Evolutionary conservation across 2,888 invertebrate species (phyloP).

Genomic region (Salpingus planirostris): DNA sequence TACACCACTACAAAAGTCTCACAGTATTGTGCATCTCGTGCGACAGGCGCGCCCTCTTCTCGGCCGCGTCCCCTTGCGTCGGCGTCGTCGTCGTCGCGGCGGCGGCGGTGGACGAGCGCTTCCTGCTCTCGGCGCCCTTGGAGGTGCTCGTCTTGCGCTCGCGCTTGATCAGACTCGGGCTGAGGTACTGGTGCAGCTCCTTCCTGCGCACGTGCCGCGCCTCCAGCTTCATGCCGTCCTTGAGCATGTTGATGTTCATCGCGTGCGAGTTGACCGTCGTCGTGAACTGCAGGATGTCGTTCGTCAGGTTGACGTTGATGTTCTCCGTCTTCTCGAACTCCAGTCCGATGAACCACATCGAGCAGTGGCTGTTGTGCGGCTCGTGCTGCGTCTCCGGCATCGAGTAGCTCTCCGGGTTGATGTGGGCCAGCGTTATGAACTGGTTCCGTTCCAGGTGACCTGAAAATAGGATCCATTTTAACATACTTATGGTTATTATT

Average conservation of each 20-base stretch:
- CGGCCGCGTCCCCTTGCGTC: slow-evolving; percentile 1
- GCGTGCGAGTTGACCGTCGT: slow-evolving; percentile 77
- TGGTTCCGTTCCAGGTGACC: slow-evolving; percentile 84
- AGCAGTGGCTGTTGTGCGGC: slow-evolving; percentile 56
- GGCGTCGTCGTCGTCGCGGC: not conserved
- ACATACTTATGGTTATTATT: no score
- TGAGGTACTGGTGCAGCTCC: slow-evolving; percentile 64
- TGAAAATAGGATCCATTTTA: slow-evolving; percentile 37
- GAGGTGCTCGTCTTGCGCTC: slow-evolving; percentile 55
- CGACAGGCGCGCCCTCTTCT: slow-evolving; percentile 33
- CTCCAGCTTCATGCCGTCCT: slow-evolving; percentile 72
- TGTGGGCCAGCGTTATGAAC: slow-evolving; percentile 86
- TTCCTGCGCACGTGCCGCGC: slow-evolving; percentile 81
- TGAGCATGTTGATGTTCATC: slow-evolving; percentile 56
- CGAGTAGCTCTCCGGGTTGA: slow-evolving; percentile 84
- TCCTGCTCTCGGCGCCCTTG: slow-evolving; percentile 23
- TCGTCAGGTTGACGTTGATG: slow-evolving; percentile 86
- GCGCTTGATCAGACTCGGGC: slow-evolving; percentile 58
- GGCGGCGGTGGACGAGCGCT: slow-evolving; percentile 24
- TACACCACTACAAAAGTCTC: slow-evolving; percentile 18
- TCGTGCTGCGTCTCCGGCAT: slow-evolving; percentile 42
- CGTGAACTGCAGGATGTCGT: slow-evolving; percentile 85
- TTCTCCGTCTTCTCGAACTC: slow-evolving; percentile 83
- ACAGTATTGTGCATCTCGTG: slow-evolving; percentile 31
- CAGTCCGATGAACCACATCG: slow-evolving; percentile 97